Evolutionary conservation across 2,888 invertebrate genomes (phyloP).

Genomic region (Cheilosia vernalis): DNA sequence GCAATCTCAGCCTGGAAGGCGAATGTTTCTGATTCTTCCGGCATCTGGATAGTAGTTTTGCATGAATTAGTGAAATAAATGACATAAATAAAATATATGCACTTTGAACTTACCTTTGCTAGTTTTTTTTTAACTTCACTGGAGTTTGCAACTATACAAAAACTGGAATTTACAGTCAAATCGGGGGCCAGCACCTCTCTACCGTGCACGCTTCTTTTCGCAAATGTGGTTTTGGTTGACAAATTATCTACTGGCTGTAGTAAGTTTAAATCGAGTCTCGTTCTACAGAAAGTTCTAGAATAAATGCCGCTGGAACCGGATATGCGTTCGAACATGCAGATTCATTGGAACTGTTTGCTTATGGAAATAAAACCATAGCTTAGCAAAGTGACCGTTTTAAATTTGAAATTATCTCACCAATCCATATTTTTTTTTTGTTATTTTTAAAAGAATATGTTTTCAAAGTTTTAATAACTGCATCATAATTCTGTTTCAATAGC

Average conservation of each 20-base stretch:
- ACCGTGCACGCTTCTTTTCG: slow-evolving; percentile 63
- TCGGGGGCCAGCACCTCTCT: slow-evolving; percentile 36
- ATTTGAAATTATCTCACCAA: neutral
- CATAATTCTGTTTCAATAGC: too few relatives aligned
- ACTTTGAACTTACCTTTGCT: slow-evolving; percentile 47
- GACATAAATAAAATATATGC: neutral
- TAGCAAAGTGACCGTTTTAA: neutral
- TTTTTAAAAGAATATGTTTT: too few relatives aligned
- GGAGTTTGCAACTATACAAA: slow-evolving; percentile 41
- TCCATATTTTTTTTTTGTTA: neutral
- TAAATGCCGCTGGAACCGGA: slow-evolving; percentile 64
- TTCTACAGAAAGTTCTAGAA: slow-evolving; percentile 64
- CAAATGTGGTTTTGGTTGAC: slow-evolving; percentile 56
- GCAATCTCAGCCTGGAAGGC: slow-evolving; percentile 99
- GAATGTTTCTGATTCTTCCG: slow-evolving; percentile 95
- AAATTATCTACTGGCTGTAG: slow-evolving; percentile 51
- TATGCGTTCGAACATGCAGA: slow-evolving; percentile 36
- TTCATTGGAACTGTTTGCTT: slow-evolving; percentile 8
- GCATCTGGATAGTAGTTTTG: slow-evolving; percentile 87
- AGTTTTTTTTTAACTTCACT: slow-evolving; percentile 20
- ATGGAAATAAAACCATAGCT: neutral
- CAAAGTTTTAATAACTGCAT: too few relatives aligned
- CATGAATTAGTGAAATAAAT: slow-evolving; percentile 1
- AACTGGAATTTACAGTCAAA: slow-evolving; percentile 59
- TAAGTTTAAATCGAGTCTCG: slow-evolving; percentile 63